Evolutionary conservation across 2,113 vertebrate species (phyloP).

Genomic region (Salvelinus fontinalis): DNA sequence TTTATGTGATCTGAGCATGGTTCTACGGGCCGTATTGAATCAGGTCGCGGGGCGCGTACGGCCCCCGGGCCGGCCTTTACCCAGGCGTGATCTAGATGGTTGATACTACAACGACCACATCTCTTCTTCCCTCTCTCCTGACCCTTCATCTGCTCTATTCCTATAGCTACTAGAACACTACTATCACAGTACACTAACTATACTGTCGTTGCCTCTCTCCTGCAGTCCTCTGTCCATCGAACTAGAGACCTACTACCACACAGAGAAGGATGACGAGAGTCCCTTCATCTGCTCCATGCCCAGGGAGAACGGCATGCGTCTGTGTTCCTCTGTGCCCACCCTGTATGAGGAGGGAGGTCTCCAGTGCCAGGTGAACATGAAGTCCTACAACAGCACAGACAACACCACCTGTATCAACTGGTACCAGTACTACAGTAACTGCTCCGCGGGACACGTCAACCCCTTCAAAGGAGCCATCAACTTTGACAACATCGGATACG

Average conservation of each 20-base stretch:
- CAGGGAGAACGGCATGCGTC: constrained; percentile 89
- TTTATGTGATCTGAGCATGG: too few species aligned
- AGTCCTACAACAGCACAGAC: constrained; percentile 90
- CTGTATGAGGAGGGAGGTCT: constrained; percentile 83
- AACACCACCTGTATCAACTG: constrained; percentile 96
- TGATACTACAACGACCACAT: too few species aligned
- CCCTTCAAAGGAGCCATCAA: constrained; percentile 98
- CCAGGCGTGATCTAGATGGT: too few species aligned
- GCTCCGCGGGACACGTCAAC: constrained; percentile 86
- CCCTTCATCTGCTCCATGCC: constrained; percentile 97
- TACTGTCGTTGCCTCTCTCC: neutral
- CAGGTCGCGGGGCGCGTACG: too few species aligned
- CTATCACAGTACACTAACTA: too few species aligned
- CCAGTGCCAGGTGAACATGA: constrained; percentile 84
- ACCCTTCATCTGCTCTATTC: too few species aligned
- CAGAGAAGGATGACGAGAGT: constrained; percentile 93
- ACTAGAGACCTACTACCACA: constrained; percentile 89
- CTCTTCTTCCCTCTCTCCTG: neutral
- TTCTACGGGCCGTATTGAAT: too few species aligned
- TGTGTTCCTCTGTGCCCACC: constrained; percentile 83
- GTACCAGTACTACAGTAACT: constrained; percentile 98
- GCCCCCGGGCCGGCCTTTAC: too few species aligned
- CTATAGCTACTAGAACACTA: too few species aligned
- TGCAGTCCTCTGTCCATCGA: constrained; percentile 81
- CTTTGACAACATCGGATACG: constrained; percentile 98